phyloP scores from a whole-genome alignment of 1,140 invertebrate genomes.

The Scaptodrosophila lebanonensis region DNA sequence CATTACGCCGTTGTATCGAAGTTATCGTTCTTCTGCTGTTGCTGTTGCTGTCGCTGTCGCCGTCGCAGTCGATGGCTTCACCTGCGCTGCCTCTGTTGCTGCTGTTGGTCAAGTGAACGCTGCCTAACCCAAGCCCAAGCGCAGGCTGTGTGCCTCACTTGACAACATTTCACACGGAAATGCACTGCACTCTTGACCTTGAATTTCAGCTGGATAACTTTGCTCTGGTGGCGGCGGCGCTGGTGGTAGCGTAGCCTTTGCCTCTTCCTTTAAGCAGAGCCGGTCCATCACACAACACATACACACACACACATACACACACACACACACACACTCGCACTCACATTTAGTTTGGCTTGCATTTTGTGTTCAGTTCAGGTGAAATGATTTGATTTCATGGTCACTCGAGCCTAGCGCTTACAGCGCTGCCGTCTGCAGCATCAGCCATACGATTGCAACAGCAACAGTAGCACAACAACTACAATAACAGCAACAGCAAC shows the following conservation, averaged over 20 bases:
- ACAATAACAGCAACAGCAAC: conserved; percentile 7
- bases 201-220: conserved; percentile 55
- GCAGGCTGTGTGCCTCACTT: conserved; percentile 29
- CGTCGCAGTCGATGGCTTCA: neutral
- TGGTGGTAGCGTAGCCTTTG: too few species aligned
- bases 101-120: conserved; percentile 40
- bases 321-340: too few species aligned
- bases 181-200: conserved; percentile 53
- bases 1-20: too few species aligned
- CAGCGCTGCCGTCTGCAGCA: conserved; percentile 16
- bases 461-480: too few species aligned
- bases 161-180: conserved; percentile 67
- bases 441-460: too few species aligned
- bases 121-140: conserved; percentile 6
- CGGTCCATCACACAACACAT: too few species aligned
- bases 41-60: too few species aligned
- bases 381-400: conserved; percentile 62
- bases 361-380: conserved; percentile 27
- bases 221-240: neutral
- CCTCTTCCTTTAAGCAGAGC: too few species aligned
- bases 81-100: conserved; percentile 11
- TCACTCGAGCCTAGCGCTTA: conserved; percentile 16
- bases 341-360: too few species aligned
- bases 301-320: too few species aligned
- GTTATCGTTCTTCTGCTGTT: too few species aligned